Base-by-base conservation (phyloP, 2,888 invertebrate species). In the Drosophila subquinaria region DNA sequence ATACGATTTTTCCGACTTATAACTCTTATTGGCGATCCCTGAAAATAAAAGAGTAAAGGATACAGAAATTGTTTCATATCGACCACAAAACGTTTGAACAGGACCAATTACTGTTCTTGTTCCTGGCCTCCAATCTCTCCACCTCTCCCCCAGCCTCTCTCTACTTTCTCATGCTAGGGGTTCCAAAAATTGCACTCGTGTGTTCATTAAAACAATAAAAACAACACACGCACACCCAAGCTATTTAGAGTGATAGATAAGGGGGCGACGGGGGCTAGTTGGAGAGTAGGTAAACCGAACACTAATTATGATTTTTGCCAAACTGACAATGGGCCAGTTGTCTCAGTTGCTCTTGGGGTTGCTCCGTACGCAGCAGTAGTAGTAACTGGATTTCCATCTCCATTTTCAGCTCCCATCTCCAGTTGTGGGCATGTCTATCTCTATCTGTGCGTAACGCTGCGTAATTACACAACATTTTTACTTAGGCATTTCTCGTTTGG, bases 141-240 rank as follows among this genome's bases (percentile, higher is more conserved):
- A 0, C 27, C 27, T 27, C 27, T 27, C 27, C 27, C 27, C 5
- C 27, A 5, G 27, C 27, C 5, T 5, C 27, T 1, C 0, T 27
- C 27, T 27, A 4, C 27, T 27, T 27, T 27, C 5, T 2, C 4
- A n/a, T 42, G 27, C 27, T 20, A 15, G 38, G 47, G 59, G 47
- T 38, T 35, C 43, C 55, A 35, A 50, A 68, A 79, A 88, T 82
- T 84, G 81, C 73, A 79, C 85, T 86, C 63, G 73, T 74, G 76
- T 84, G 81, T 85, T 87, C 87, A 87, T 87, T 87, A 89, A 87
- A 85, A 87, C 87, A 87, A 87, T 88, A 87, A 87, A 88, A 88
- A 69, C 61, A 73, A 70, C 62, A 71, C 72, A 79, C 68, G 56
- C 67, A 63, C 68, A 78, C 56, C n/a, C 13, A 20, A n/a, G 13